phyloP scores from a whole-genome alignment of 1,140 invertebrate species.

The Drosophila suzukii region DNA sequence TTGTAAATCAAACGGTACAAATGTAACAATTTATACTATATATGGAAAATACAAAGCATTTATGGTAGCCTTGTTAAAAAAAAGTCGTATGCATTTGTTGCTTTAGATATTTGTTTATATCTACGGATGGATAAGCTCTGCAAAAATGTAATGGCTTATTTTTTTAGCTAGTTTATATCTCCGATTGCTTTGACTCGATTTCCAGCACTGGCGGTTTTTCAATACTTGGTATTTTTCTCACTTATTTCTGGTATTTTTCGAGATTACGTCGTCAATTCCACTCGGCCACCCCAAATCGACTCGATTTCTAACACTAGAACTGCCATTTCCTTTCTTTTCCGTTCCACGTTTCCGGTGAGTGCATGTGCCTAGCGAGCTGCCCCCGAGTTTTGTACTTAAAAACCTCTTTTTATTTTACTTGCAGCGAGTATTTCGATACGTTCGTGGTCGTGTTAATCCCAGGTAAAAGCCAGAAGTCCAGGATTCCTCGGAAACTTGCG shows the following conservation, averaged over 20 bases:
- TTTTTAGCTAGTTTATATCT: neutral
- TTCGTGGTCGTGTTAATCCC: slow-evolving; percentile 10
- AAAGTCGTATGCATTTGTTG: too few species aligned
- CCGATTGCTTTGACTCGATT: neutral
- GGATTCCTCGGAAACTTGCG: neutral
- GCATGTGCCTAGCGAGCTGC: slow-evolving; percentile 5
- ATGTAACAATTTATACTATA: too few species aligned
- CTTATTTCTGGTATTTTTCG: neutral
- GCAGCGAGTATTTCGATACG: slow-evolving; percentile 15
- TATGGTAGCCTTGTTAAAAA: too few species aligned
- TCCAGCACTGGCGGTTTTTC: neutral
- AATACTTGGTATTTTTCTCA: too few species aligned
- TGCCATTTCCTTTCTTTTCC: slow-evolving; percentile 4
- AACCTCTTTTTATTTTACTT: slow-evolving; percentile 1
- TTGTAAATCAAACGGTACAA: too few species aligned
- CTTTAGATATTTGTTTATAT: too few species aligned
- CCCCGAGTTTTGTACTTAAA: neutral
- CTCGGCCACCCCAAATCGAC: neutral
- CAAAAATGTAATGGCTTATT: too few species aligned
- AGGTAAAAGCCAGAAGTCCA: neutral
- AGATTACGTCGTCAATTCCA: too few species aligned
- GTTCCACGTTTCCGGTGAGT: slow-evolving; percentile 15
- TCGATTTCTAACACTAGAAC: neutral
- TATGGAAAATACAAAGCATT: too few species aligned
- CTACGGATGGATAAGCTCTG: too few species aligned